phyloP scores from a whole-genome alignment of 2,888 invertebrate genomes.

The Cheiracanthium punctorium region DNA sequence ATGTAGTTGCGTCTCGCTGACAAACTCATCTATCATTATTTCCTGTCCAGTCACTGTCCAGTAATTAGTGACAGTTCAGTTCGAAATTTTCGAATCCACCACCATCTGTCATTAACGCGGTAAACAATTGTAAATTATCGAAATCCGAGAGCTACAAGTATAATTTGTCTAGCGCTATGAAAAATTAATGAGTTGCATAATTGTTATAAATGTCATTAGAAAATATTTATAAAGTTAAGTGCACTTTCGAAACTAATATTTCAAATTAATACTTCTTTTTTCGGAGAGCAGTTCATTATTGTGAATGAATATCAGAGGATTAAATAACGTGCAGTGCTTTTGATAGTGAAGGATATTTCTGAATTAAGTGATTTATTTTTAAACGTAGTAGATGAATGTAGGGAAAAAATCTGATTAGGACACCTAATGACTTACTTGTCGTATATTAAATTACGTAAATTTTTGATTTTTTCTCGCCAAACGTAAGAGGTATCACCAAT shows the following conservation, averaged over 20 bases:
- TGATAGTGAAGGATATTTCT: too few species aligned
- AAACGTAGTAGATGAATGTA: too few species aligned
- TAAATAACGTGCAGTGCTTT: too few species aligned
- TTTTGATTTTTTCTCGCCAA: too few species aligned
- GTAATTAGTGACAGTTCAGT: conserved; percentile 4
- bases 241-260: neutral
- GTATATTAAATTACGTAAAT: too few species aligned
- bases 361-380: too few species aligned
- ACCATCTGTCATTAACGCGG: neutral
- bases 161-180: neutral
- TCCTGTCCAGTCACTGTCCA: conserved; percentile 10
- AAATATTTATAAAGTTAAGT: neutral
- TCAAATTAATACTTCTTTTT: neutral
- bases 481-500: too few species aligned
- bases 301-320: too few species aligned
- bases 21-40: neutral
- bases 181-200: neutral
- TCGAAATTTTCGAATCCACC: neutral
- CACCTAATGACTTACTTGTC: too few species aligned
- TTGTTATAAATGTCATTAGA: neutral
- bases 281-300: too few species aligned
- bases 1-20: neutral
- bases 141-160: neutral
- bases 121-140: conserved; percentile 13
- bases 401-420: too few species aligned